A percentile compares a stretch with the other conserved stretches of the same genome.
phyloP scores from a whole-genome alignment of 1,140 invertebrate genomes.

The Triops cancriformis region DNA sequence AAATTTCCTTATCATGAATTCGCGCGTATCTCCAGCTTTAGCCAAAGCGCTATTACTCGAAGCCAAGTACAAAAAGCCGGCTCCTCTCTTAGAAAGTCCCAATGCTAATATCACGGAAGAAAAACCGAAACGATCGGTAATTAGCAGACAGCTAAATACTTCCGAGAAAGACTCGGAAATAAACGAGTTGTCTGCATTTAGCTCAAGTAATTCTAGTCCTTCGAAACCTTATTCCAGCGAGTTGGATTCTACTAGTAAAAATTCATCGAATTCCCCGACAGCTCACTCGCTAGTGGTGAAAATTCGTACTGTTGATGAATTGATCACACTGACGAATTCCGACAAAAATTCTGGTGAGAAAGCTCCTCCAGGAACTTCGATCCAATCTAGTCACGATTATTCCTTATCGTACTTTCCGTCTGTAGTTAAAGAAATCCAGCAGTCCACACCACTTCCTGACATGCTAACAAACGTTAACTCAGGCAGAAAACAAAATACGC shows the following conservation, averaged over 20 bases:
- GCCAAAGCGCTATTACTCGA: background rate
- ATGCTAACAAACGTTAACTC: no score
- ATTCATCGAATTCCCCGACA: background rate
- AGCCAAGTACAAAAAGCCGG: background rate
- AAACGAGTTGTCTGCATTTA: background rate
- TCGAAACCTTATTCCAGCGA: background rate
- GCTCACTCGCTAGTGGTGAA: background rate
- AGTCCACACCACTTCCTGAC: no score
- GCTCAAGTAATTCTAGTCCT: background rate
- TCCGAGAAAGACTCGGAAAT: background rate
- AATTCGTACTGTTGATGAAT: background rate
- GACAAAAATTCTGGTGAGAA: background rate
- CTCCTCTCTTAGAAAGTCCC: background rate
- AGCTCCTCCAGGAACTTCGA: background rate
- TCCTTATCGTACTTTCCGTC: background rate
- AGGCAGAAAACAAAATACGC: background rate
- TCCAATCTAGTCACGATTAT: background rate
- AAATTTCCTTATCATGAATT: background rate
- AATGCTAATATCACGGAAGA: background rate
- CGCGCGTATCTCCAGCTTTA: background rate
- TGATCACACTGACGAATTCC: background rate
- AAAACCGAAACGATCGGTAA: background rate
- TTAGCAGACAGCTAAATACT: background rate
- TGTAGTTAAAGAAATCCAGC: no score
- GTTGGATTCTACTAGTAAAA: background rate